Percentiles rank a stretch among this genome's conserved stretches.
Evolutionary conservation across 2,888 invertebrate genomes (phyloP).

Genomic region (Azorinus chamasolen): DNA sequence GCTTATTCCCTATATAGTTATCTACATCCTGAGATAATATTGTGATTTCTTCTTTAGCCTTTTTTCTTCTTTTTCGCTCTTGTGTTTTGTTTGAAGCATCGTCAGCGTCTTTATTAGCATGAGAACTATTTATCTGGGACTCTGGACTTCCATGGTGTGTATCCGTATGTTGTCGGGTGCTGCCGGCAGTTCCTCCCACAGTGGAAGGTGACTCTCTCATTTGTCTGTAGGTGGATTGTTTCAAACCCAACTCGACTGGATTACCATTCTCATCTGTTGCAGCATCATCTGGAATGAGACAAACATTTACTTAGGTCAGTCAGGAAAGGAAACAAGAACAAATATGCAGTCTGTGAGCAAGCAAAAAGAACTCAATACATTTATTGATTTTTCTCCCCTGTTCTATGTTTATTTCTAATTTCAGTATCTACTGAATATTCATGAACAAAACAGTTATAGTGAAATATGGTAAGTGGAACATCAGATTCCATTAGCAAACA

Average conservation of each 20-base stretch:
- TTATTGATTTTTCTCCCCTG: too few relatives aligned
- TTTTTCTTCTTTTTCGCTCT: slow-evolving; percentile 52
- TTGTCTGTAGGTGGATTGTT: slow-evolving; percentile 63
- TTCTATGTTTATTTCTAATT: too few relatives aligned
- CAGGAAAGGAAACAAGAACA: too few relatives aligned
- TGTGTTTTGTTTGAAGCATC: slow-evolving; percentile 17
- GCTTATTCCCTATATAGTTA: slow-evolving; percentile 73
- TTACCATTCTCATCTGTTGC: slow-evolving; percentile 79
- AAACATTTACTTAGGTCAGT: neutral
- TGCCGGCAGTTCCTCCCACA: slow-evolving; percentile 52
- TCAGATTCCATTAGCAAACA: too few relatives aligned
- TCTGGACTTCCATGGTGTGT: slow-evolving; percentile 48
- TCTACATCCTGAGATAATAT: slow-evolving; percentile 69
- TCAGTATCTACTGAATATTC: too few relatives aligned
- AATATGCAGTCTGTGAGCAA: too few relatives aligned
- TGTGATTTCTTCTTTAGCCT: slow-evolving; percentile 55
- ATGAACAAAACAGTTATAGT: too few relatives aligned
- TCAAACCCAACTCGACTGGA: slow-evolving; percentile 62
- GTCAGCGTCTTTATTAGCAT: slow-evolving; percentile 21
- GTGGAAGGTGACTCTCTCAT: slow-evolving; percentile 75
- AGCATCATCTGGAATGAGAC: slow-evolving; percentile 67
- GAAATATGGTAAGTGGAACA: too few relatives aligned
- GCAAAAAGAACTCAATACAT: too few relatives aligned
- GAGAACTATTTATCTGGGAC: slow-evolving; percentile 2
- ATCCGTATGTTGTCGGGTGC: slow-evolving; percentile 11